Evolutionary conservation across 2,113 vertebrate genomes (phyloP).

Genomic region (Upupa epops): DNA sequence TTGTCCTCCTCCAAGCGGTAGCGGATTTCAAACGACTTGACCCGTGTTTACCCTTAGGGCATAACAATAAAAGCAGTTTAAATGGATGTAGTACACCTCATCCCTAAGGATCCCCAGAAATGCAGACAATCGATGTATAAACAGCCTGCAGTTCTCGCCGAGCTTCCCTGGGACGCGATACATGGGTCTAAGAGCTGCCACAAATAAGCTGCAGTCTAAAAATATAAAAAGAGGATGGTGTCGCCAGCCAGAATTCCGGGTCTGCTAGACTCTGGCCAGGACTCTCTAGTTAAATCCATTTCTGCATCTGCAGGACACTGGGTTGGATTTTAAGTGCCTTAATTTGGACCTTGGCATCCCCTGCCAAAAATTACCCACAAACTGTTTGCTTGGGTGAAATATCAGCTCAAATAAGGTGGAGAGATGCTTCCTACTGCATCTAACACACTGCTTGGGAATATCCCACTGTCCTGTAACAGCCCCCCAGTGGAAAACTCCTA

Average conservation of each 20-base stretch:
- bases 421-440: not conserved
- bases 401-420: not conserved
- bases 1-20: not conserved
- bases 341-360: not conserved
- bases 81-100: not conserved
- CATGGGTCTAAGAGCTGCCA: not conserved
- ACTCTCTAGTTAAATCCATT: not conserved
- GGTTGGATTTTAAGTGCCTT: not conserved
- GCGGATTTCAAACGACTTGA: not conserved
- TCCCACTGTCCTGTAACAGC: not conserved
- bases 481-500: not conserved
- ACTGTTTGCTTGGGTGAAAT: not conserved
- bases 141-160: not conserved
- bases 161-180: not conserved
- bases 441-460: not conserved
- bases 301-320: not conserved
- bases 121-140: not conserved
- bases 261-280: not conserved
- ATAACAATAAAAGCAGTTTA: slow-evolving; percentile 33
- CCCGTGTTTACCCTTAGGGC: not conserved
- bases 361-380: accelerated
- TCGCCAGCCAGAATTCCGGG: not conserved
- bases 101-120: slow-evolving; percentile 39
- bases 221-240: not conserved
- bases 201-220: slow-evolving; percentile 31